These are phyloP conservation scores for Astropecten irregularis DNA, from an alignment of 53 echinoderm and acorn worm species.

Conservation along the genomic window DNA sequence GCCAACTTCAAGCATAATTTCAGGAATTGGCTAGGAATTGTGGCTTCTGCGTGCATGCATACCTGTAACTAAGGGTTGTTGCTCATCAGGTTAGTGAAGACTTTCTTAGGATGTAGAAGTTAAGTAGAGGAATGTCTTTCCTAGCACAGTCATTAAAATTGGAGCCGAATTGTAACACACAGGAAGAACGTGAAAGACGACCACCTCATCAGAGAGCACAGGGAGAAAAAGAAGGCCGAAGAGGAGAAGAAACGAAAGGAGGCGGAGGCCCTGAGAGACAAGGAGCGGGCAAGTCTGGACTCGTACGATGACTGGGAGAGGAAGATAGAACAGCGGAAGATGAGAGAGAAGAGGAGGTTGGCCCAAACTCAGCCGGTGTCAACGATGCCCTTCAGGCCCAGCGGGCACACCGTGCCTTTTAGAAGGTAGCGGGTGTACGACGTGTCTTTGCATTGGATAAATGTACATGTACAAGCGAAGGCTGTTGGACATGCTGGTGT, in stretches of 20 bases:
- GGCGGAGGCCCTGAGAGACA: conserved; percentile 29
- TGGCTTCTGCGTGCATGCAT: no score
- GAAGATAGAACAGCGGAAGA: conserved; percentile 63
- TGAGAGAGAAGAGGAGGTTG: conserved; percentile 65
- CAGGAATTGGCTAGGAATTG: no score
- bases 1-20: no score
- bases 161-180: no score
- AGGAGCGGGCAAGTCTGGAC: conserved; percentile 57
- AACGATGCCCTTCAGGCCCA: conserved; percentile 72
- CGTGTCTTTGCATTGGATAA: background rate
- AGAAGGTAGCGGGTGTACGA: conserved; percentile 5
- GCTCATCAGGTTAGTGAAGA: no score
- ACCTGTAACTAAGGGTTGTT: no score
- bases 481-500: no score
- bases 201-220: conserved; percentile 47
- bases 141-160: no score
- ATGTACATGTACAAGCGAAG: no score
- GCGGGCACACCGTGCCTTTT: conserved; percentile 55
- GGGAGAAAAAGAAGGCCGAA: conserved; percentile 52
- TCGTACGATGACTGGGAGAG: conserved; percentile 73
- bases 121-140: no score
- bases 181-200: conserved; percentile 79
- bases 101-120: no score
- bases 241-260: conserved; percentile 46
- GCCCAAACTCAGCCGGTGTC: conserved; percentile 67